Base-by-base conservation (phyloP, 2,113 vertebrate species). In the Python bivittatus region DNA sequence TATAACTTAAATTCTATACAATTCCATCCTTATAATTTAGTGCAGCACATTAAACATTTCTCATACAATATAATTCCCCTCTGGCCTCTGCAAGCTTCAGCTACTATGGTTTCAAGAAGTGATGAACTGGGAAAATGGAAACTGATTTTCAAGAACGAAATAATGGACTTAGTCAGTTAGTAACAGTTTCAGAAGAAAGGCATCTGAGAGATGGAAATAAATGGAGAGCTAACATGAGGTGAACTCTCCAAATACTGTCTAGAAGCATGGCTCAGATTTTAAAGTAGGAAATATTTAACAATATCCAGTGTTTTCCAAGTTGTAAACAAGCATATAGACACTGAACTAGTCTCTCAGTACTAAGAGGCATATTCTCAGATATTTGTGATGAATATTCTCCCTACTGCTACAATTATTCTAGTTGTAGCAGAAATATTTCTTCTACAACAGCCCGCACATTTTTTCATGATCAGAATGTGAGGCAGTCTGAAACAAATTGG, bases 1-100 rank as follows among this genome's bases (percentile, higher is more conserved):
- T 97, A 95, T 95, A 97, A 96, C 95, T 93, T 95, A 95, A 95
- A 96, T 96, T 97, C 96, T 94, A 94, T 94, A 94, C 94, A 91
- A 84, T 93, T 96, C 95, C 90, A 92, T 87, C 93, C 93, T 95
- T 95, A 95, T 94, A 92, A 0, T 93, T 96, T 94, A 96, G 95
- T 90, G 95, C 94, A 93, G 93, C 10, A 92, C 95, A 94, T 96
- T 97, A 96, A 92, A 96, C 94, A 95, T 95, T 94, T 96, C 94
- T 91, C 95, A 94, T 88, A 92, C 93, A 56, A 91, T 91, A 64
- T 79, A 96, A 96, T 96, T 96, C 94, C 96, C 95, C 94, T 96
- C 96, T 96, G 96, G 95, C 96, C 95, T 79, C 91, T 93, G 91
- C 27, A 96, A 96, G 94, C 94, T 95, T 96, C 94, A 96, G 93